These are phyloP conservation scores for Micronycteris hirsuta DNA, from an alignment of 2,113 vertebrate species.

Conservation along the genomic window DNA sequence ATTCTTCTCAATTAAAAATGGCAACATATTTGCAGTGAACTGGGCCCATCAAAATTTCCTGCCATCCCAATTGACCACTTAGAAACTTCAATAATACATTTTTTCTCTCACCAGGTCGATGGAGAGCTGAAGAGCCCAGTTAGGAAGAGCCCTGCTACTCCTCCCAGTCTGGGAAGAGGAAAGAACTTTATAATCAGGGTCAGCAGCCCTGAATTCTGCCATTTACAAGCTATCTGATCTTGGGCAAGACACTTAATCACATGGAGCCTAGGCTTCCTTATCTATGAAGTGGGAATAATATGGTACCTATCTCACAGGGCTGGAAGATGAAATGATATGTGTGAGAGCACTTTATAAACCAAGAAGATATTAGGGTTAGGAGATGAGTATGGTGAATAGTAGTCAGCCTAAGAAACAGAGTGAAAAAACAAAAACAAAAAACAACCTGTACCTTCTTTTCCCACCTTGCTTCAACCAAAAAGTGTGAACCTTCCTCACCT, in stretches of 20 bases:
- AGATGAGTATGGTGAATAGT: no score
- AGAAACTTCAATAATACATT: not conserved
- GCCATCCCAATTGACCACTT: not conserved
- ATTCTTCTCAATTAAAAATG: not conserved
- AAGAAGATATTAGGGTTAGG: no score
- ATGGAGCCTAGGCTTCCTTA: not conserved
- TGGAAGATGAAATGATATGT: not conserved
- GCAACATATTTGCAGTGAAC: not conserved
- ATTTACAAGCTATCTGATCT: no score
- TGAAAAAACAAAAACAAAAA: not conserved
- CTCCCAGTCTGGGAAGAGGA: not conserved
- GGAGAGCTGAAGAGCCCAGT: not conserved
- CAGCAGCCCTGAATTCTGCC: not conserved
- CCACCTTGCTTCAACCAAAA: no score
- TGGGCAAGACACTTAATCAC: not conserved
- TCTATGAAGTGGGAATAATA: not conserved
- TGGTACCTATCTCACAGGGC: not conserved
- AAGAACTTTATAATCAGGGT: not conserved
- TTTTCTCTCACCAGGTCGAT: not conserved
- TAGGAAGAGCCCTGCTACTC: no score
- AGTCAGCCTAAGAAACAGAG: not conserved
- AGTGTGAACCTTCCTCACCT: not conserved
- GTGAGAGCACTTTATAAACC: not conserved
- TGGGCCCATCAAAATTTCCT: not conserved
- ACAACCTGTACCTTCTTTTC: not conserved